phyloP scores from a whole-genome alignment of 2,888 invertebrate genomes.

The Malthinus flaveolus region DNA sequence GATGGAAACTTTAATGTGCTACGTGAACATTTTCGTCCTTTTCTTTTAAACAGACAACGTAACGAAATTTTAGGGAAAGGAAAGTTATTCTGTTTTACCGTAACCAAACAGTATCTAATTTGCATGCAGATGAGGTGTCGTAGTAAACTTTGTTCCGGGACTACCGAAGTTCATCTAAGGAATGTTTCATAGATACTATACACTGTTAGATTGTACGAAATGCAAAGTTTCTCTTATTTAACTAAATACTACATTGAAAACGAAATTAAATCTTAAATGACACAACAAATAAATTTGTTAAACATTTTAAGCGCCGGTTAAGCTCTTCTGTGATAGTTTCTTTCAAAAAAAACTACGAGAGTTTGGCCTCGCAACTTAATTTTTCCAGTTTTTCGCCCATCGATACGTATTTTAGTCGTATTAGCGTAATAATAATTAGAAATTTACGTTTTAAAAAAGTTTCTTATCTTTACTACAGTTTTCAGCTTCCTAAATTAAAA shows the following conservation, averaged over 20 bases:
- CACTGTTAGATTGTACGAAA: conserved; percentile 17
- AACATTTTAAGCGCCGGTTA: too few relatives aligned
- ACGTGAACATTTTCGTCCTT: conserved; percentile 22
- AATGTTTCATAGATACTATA: conserved; percentile 33
- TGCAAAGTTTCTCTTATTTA: conserved; percentile 18
- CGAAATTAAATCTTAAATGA: too few relatives aligned
- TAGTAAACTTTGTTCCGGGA: conserved; percentile 44
- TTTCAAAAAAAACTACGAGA: too few relatives aligned
- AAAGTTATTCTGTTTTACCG: conserved; percentile 39
- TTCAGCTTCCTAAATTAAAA: too few relatives aligned
- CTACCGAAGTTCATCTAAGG: conserved; percentile 42
- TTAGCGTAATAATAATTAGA: too few relatives aligned
- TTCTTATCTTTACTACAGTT: too few relatives aligned
- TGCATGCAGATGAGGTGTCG: conserved; percentile 54
- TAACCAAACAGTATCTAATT: conserved; percentile 52
- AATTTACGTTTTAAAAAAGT: too few relatives aligned
- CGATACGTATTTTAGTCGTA: too few relatives aligned
- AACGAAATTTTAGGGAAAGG: conserved; percentile 23
- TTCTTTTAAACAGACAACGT: conserved; percentile 15
- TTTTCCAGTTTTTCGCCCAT: too few relatives aligned
- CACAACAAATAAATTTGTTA: too few relatives aligned
- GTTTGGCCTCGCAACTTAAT: too few relatives aligned
- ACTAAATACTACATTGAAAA: conserved; percentile 6
- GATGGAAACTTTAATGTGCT: conserved; percentile 17
- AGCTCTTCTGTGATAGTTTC: too few relatives aligned